A percentile compares a stretch with the other conserved stretches of the same genome.
Evolutionary conservation across 2,888 invertebrate genomes (phyloP).

Genomic region (Parthenolecanium corni): DNA sequence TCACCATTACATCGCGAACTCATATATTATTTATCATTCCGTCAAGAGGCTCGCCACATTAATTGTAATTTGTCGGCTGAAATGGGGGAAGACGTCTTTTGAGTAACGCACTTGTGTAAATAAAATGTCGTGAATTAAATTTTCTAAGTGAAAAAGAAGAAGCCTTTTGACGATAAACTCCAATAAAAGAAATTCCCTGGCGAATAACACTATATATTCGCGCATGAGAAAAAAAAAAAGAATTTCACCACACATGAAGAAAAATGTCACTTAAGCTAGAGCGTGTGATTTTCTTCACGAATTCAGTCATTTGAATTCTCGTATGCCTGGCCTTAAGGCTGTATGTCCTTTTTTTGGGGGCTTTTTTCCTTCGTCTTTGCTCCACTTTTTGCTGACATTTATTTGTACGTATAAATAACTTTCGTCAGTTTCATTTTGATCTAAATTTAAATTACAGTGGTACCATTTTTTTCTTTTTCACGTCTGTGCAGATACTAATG

Average conservation of each 20-base stretch:
- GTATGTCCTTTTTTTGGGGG: not conserved
- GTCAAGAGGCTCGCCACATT: no score
- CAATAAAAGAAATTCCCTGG: conserved; percentile 1
- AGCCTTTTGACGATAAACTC: conserved; percentile 1
- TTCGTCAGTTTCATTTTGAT: not conserved
- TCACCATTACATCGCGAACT: no score
- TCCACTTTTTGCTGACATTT: not conserved
- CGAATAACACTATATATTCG: not conserved
- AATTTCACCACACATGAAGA: conserved; percentile 13
- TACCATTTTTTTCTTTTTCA: not conserved
- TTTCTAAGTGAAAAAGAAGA: no score
- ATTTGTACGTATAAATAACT: not conserved
- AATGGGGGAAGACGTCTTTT: no score
- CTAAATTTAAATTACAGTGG: not conserved
- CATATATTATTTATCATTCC: no score
- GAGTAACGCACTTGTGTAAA: no score
- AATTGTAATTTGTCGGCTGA: no score
- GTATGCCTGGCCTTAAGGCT: no score
- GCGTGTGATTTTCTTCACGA: conserved; percentile 7
- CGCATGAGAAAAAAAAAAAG: not conserved
- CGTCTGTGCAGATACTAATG: conserved; percentile 14
- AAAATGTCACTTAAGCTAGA: conserved; percentile 4
- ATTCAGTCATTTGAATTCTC: no score
- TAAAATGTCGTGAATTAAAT: no score
- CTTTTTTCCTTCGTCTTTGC: not conserved